Evolutionary conservation across 2,797 vertebrate genomes (phyloP).

Genomic region (Iguana delicatissima): DNA sequence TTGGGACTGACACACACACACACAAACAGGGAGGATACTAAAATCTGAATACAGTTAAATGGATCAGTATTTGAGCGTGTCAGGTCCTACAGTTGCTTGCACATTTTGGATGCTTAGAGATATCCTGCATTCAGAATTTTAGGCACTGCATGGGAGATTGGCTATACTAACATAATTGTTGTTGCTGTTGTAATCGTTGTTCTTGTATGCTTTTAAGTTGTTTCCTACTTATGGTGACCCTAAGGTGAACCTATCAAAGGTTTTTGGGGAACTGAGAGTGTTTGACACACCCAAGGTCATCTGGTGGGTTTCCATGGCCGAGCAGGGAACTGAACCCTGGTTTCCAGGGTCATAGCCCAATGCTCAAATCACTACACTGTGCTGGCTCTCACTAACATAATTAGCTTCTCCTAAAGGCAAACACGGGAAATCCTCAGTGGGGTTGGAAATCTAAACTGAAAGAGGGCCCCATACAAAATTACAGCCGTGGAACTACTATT

Average conservation of each 20-base stretch:
- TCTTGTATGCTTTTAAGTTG: too few relatives aligned
- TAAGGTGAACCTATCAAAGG: too few relatives aligned
- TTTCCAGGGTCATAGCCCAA: too few relatives aligned
- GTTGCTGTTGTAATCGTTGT: too few relatives aligned
- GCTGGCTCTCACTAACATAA: neutral
- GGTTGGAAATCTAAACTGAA: neutral
- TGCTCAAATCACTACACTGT: too few relatives aligned
- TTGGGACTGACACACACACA: neutral
- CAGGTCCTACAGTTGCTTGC: neutral
- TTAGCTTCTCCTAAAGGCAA: neutral
- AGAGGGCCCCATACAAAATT: neutral
- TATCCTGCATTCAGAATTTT: neutral
- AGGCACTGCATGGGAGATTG: neutral
- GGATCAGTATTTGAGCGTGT: rapidly evolving
- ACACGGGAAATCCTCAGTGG: neutral
- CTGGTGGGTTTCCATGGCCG: too few relatives aligned
- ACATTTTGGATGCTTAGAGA: neutral
- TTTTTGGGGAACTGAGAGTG: too few relatives aligned
- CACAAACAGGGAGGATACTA: neutral
- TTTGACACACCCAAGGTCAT: too few relatives aligned
- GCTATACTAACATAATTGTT: neutral
- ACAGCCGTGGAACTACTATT: neutral
- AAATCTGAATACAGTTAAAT: neutral
- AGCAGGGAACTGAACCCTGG: too few relatives aligned
- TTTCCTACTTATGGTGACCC: too few relatives aligned